Evolutionary conservation across 2,797 vertebrate genomes (phyloP).

Genomic region (Oophaga sylvatica): DNA sequence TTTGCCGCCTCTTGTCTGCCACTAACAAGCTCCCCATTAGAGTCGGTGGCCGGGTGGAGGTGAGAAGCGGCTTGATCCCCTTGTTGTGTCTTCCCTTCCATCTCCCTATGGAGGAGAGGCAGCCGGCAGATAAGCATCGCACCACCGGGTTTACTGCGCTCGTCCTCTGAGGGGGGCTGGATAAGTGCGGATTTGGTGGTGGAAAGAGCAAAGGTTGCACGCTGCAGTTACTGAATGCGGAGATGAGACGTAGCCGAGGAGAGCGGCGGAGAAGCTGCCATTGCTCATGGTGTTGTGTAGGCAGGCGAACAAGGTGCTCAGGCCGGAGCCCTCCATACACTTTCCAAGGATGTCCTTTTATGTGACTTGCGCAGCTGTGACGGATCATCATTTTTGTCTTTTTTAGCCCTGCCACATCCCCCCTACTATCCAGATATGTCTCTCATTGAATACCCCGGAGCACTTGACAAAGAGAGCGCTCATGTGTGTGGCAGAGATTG

Average conservation of each 20-base stretch:
- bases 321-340: not conserved
- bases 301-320: not conserved
- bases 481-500: no score
- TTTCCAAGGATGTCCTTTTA: not conserved
- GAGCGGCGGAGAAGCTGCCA: slow-evolving; percentile 1
- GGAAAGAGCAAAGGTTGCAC: slow-evolving; percentile 41
- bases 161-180: slow-evolving; percentile 52
- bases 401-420: not conserved
- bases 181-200: slow-evolving; percentile 49
- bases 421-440: no score
- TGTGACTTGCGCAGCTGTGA: not conserved
- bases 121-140: slow-evolving; percentile 54
- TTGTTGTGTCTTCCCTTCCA: slow-evolving; percentile 24
- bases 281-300: not conserved
- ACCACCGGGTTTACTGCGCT: slow-evolving; percentile 41
- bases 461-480: no score
- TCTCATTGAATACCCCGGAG: no score
- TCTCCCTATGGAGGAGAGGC: slow-evolving; percentile 31
- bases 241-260: slow-evolving; percentile 49
- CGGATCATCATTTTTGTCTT: not conserved
- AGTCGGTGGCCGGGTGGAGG: not conserved
- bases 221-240: slow-evolving; percentile 47
- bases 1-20: slow-evolving; percentile 15
- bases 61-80: slow-evolving; percentile 33
- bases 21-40: not conserved